Percentiles rank a stretch among this genome's conserved stretches.
Evolutionary conservation across 2,888 invertebrate genomes (phyloP).

Genomic region (Plutella xylostella): DNA sequence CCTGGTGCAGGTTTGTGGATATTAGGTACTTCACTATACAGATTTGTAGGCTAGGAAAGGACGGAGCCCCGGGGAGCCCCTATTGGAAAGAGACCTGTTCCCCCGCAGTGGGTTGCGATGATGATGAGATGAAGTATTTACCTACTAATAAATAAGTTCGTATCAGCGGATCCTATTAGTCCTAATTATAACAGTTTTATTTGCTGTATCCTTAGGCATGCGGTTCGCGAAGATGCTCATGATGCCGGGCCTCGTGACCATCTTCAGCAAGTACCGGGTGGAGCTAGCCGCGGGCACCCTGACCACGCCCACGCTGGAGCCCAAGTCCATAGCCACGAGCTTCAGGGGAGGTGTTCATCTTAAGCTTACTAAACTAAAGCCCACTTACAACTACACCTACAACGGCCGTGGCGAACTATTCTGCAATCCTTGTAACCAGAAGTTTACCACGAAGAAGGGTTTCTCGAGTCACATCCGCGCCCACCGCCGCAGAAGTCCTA

Average conservation of each 20-base stretch:
- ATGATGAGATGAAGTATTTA: not conserved
- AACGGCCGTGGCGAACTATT: too few species aligned
- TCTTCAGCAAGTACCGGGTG: slow-evolving; percentile 34
- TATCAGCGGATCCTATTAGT: not conserved
- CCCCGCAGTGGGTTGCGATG: too few species aligned
- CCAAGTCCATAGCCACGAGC: slow-evolving; percentile 19
- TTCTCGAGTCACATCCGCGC: too few species aligned
- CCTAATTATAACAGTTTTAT: not conserved
- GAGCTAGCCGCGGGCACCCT: slow-evolving; percentile 28
- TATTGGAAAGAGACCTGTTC: not conserved
- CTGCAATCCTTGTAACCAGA: too few species aligned
- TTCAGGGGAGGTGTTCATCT: too few species aligned
- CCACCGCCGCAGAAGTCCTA: too few species aligned
- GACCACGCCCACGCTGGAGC: slow-evolving; percentile 16
- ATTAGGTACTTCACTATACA: not conserved
- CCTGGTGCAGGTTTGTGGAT: not conserved
- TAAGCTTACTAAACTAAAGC: too few species aligned
- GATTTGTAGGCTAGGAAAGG: not conserved
- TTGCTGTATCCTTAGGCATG: slow-evolving; percentile 26
- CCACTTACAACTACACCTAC: too few species aligned
- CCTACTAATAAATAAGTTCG: not conserved
- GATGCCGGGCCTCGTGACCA: slow-evolving; percentile 28
- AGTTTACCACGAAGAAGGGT: too few species aligned
- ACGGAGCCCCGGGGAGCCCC: not conserved
- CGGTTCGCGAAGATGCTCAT: slow-evolving; percentile 39